These are phyloP conservation scores for Luscinia megarhynchos DNA, from an alignment of 2,797 vertebrate species.

Conservation along the genomic window DNA sequence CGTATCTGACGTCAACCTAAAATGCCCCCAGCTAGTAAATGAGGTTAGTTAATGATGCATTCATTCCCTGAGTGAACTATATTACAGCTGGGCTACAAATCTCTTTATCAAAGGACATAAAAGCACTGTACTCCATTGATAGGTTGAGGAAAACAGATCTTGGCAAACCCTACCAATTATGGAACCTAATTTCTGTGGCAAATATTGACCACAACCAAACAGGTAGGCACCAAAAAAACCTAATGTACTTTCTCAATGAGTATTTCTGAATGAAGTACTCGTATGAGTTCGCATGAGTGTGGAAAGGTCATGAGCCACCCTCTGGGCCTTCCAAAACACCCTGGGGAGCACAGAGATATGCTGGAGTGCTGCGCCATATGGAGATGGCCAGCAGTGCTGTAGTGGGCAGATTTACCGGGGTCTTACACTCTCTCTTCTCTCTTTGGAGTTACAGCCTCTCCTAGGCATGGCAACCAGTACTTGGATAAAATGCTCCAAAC, in stretches of 20 bases:
- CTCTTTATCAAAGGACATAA: background rate
- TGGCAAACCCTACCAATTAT: background rate
- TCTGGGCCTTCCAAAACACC: background rate
- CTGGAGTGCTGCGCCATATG: background rate
- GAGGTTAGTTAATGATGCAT: background rate
- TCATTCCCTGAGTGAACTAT: background rate
- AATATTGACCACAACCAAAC: background rate
- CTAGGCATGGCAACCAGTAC: background rate
- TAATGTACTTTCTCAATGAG: background rate
- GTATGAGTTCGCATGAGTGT: background rate
- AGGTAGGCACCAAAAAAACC: fast-evolving
- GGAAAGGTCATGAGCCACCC: background rate
- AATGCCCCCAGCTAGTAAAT: background rate
- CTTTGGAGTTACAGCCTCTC: background rate
- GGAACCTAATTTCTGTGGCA: background rate
- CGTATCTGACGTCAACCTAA: background rate
- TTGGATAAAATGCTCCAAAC: background rate
- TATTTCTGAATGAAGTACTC: background rate
- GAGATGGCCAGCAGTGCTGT: background rate
- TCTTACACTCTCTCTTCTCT: background rate
- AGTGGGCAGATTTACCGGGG: background rate
- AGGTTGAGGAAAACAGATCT: background rate
- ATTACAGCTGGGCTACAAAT: background rate
- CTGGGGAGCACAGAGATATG: fast-evolving
- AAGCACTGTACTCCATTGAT: background rate